These are phyloP conservation scores for Eupithecia insigniata DNA, from an alignment of 2,888 invertebrate genomes.

Conservation along the genomic window DNA sequence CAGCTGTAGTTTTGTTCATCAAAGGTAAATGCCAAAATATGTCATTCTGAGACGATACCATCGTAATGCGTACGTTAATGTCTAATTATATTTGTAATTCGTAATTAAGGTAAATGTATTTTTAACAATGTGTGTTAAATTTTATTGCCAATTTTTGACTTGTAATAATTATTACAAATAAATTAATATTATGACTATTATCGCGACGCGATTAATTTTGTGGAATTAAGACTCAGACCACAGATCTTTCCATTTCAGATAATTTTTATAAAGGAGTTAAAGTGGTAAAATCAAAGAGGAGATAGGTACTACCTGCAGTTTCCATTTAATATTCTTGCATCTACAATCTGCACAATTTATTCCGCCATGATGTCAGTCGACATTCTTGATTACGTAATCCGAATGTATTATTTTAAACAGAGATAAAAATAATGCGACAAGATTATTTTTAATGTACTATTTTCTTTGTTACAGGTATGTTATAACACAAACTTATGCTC, in stretches of 20 bases:
- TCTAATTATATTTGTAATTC: too few relatives aligned
- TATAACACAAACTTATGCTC: not conserved
- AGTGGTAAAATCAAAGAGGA: slow-evolving; percentile 15
- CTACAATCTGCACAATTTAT: slow-evolving; percentile 46
- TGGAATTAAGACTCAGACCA: too few relatives aligned
- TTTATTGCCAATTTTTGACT: too few relatives aligned
- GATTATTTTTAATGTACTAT: not conserved
- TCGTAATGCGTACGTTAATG: too few relatives aligned
- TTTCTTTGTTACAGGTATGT: slow-evolving; percentile 34
- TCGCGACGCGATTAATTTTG: too few relatives aligned
- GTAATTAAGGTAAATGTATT: too few relatives aligned
- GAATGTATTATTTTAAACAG: slow-evolving; percentile 40
- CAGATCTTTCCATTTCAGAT: not conserved
- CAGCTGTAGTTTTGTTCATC: too few relatives aligned
- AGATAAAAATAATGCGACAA: slow-evolving; percentile 14
- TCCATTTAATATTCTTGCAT: slow-evolving; percentile 47
- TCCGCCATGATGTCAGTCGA: slow-evolving; percentile 55
- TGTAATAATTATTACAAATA: too few relatives aligned
- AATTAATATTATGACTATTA: too few relatives aligned
- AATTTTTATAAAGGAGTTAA: not conserved
- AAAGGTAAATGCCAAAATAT: too few relatives aligned
- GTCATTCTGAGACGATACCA: too few relatives aligned
- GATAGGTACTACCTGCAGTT: slow-evolving; percentile 15
- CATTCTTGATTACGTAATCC: slow-evolving; percentile 55
- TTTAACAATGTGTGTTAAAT: too few relatives aligned